A percentile compares a stretch with the other conserved stretches of the same genome.
phyloP scores from a whole-genome alignment of 2,888 invertebrate species.

The Amblyjoppa proteus region DNA sequence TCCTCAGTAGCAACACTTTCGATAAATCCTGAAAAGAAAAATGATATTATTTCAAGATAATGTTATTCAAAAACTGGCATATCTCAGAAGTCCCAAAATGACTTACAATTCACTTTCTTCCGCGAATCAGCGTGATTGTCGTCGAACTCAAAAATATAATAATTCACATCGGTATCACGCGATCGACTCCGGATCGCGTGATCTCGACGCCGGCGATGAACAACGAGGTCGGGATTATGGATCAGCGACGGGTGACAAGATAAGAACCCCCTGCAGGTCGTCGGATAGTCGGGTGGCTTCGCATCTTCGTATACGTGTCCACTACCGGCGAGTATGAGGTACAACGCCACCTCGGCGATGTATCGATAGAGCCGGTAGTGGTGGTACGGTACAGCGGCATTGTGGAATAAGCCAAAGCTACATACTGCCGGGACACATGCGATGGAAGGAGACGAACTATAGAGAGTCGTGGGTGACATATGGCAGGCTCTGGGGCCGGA shows the following conservation, averaged over 20 bases:
- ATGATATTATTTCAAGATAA: no score
- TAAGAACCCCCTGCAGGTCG: conserved; percentile 10
- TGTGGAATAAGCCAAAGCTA: conserved; percentile 48
- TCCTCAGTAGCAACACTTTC: no score
- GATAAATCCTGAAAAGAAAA: no score
- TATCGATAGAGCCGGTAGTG: conserved; percentile 9
- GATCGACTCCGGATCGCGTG: not conserved
- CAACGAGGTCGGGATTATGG: conserved; percentile 22
- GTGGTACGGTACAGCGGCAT: not conserved
- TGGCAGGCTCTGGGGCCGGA: conserved; percentile 80
- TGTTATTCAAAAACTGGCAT: no score
- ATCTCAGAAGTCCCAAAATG: not conserved
- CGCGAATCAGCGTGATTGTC: not conserved
- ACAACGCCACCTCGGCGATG: not conserved
- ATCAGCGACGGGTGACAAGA: conserved; percentile 29
- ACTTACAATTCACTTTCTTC: not conserved
- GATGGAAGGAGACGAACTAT: conserved; percentile 64
- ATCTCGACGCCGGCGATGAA: not conserved
- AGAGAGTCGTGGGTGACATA: conserved; percentile 81
- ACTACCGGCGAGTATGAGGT: conserved; percentile 23
- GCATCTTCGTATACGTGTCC: not conserved
- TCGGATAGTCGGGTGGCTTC: conserved; percentile 1
- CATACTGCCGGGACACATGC: conserved; percentile 38
- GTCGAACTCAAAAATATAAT: not conserved
- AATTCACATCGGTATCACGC: not conserved